Percentiles rank a stretch among this genome's conserved stretches.
Evolutionary conservation across 2,797 vertebrate species (phyloP).

Genomic region (Okamejei kenojei): DNA sequence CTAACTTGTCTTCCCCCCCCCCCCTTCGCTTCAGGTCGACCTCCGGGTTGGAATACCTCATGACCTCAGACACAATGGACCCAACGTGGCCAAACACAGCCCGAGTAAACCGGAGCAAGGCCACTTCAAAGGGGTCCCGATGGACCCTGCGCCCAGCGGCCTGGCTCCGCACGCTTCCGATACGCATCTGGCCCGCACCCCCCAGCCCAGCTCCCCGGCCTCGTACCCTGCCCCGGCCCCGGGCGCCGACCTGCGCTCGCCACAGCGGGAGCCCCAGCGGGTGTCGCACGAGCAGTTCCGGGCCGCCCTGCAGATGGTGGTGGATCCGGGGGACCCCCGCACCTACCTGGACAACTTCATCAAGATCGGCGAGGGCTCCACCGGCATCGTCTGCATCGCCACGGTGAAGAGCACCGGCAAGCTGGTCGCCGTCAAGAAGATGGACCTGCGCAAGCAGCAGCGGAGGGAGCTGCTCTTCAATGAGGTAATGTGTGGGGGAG

Average conservation of each 20-base stretch:
- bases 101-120: background rate
- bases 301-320: constrained; percentile 87
- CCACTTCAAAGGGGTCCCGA: constrained; percentile 39
- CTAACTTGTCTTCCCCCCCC: too few species aligned
- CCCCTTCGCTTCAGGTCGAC: background rate
- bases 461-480: constrained; percentile 88
- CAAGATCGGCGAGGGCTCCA: constrained; percentile 92
- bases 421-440: constrained; percentile 90
- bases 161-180: constrained; percentile 55
- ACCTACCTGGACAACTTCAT: constrained; percentile 90
- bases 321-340: constrained; percentile 84
- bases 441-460: constrained; percentile 92
- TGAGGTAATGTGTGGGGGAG: constrained; percentile 59
- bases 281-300: constrained; percentile 96
- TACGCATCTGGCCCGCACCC: constrained; percentile 45
- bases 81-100: background rate
- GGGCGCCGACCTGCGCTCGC: constrained; percentile 61
- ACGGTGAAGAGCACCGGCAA: constrained; percentile 76
- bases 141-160: constrained; percentile 52
- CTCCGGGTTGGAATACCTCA: background rate
- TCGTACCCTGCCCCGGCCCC: constrained; percentile 38
- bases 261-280: constrained; percentile 78
- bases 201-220: background rate
- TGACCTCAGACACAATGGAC: background rate
- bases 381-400: constrained; percentile 86